phyloP scores from a whole-genome alignment of 2,113 vertebrate species.

The Otis tarda region DNA sequence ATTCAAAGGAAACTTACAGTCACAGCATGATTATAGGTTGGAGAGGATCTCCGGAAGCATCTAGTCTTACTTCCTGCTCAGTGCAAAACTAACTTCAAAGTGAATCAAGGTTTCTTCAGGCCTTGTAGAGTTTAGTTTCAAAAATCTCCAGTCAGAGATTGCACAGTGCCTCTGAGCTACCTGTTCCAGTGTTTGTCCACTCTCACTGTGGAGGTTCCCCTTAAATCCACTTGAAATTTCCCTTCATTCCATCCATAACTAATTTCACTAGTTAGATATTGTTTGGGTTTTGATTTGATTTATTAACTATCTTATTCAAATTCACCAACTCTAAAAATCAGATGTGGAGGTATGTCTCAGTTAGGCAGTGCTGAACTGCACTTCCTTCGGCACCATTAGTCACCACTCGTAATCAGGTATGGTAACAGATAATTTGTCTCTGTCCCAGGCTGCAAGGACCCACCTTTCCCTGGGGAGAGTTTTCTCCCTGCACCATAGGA shows the following conservation, averaged over 20 bases:
- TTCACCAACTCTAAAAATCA: neutral
- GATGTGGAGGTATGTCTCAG: neutral
- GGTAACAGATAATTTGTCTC: neutral
- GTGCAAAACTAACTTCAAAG: neutral
- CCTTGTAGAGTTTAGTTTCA: neutral
- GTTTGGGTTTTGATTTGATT: neutral
- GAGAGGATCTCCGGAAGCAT: neutral
- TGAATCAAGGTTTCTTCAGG: neutral
- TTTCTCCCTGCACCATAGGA: neutral
- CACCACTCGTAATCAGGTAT: neutral
- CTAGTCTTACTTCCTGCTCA: neutral
- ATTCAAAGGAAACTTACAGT: neutral
- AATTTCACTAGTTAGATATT: neutral
- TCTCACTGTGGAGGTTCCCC: neutral
- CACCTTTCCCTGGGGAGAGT: neutral
- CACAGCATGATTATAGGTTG: neutral
- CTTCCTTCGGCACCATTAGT: neutral
- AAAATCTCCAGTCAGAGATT: neutral
- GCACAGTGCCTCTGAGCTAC: neutral
- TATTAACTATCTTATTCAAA: neutral
- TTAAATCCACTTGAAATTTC: neutral
- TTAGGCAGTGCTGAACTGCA: neutral
- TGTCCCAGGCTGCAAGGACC: neutral
- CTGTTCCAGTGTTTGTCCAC: neutral
- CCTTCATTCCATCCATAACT: neutral